Conservation (phyloP, 2,888 invertebrate species). For the Plebejus argus region DNA sequence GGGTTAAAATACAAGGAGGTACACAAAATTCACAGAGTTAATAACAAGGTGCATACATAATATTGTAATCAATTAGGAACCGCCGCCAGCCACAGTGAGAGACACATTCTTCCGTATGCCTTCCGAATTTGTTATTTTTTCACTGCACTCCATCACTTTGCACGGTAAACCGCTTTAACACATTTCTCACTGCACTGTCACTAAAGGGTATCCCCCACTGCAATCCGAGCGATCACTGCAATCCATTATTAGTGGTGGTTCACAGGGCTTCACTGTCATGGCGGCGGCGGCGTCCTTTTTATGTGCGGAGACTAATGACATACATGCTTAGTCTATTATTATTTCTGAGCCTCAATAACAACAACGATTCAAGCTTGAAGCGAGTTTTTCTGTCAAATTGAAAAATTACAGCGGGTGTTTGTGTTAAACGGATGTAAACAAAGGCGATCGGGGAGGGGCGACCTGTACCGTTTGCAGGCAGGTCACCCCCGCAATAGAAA, state of each 20-base stretch:
- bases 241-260: slow-evolving; percentile 60
- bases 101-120: slow-evolving; percentile 37
- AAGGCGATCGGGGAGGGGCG: slow-evolving; percentile 44
- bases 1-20: slow-evolving; percentile 37
- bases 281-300: slow-evolving; percentile 68
- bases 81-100: slow-evolving; percentile 72
- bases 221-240: slow-evolving; percentile 78
- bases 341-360: slow-evolving; percentile 46
- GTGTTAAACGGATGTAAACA: slow-evolving; percentile 39
- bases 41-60: slow-evolving; percentile 64
- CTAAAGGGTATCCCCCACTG: slow-evolving; percentile 70
- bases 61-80: slow-evolving; percentile 55
- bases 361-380: slow-evolving; percentile 52
- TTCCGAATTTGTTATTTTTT: slow-evolving; percentile 42
- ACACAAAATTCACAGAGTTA: slow-evolving; percentile 42
- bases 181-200: slow-evolving; percentile 69
- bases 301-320: slow-evolving; percentile 57
- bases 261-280: slow-evolving; percentile 54
- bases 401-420: slow-evolving; percentile 34
- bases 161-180: slow-evolving; percentile 61
- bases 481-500: slow-evolving; percentile 36
- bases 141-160: slow-evolving; percentile 64
- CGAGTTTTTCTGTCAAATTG: slow-evolving; percentile 40
- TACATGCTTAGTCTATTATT: slow-evolving; percentile 51
- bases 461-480: slow-evolving; percentile 48